Conservation (phyloP, 2,113 vertebrate genomes). For the Lichenostomus cassidix region DNA sequence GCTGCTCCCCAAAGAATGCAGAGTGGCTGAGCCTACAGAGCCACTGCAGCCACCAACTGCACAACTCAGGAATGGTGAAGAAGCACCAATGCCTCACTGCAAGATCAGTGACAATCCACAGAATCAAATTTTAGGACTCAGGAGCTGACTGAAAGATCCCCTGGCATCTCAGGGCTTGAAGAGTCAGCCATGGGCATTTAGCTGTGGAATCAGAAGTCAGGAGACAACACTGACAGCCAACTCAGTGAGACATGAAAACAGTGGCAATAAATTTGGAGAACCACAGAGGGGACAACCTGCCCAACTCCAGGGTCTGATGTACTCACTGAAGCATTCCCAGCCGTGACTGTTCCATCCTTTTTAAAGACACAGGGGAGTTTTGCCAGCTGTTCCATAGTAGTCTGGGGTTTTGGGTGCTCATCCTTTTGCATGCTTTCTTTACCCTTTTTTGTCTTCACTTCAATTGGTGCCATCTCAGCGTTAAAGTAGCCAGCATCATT, state of each 20-base stretch:
- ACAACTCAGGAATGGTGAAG: neutral
- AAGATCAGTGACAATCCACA: neutral
- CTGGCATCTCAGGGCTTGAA: neutral
- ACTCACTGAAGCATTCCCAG: constrained; percentile 93
- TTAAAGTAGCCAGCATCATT: constrained; percentile 86
- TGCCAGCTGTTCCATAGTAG: constrained; percentile 86
- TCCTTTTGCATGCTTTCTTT: constrained; percentile 86
- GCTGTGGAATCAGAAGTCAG: neutral
- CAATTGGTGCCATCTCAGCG: constrained; percentile 90
- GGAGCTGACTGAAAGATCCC: neutral
- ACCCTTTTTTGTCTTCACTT: constrained; percentile 90
- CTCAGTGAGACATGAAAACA: neutral
- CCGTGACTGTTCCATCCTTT: constrained; percentile 92
- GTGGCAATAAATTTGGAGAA: neutral
- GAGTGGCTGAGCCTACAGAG: neutral
- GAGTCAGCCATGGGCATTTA: neutral
- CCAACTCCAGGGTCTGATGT: neutral
- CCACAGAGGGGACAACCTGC: neutral
- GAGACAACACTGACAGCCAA: neutral
- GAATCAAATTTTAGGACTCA: neutral
- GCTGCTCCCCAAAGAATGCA: neutral
- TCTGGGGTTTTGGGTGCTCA: constrained; percentile 91
- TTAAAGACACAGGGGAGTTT: constrained; percentile 91
- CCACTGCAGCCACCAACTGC: neutral
- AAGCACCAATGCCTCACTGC: neutral